phyloP scores from a whole-genome alignment of 2,113 vertebrate species.

The Sorex fumeus region DNA sequence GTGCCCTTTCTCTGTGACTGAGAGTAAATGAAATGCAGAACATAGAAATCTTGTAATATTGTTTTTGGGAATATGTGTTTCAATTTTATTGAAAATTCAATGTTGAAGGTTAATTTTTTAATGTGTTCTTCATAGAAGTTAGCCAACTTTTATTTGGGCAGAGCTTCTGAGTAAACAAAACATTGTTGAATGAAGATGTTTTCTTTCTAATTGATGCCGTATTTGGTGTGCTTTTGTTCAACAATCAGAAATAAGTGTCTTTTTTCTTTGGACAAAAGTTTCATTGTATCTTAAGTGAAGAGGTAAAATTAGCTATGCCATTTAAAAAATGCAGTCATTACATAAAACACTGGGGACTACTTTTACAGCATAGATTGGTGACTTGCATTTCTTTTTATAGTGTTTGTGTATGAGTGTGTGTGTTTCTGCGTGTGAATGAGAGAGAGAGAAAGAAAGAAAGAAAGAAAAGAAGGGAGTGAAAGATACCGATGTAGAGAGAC shows the following conservation, averaged over 20 bases:
- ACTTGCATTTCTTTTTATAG: constrained; percentile 14
- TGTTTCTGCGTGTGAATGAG: background rate
- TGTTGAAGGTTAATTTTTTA: background rate
- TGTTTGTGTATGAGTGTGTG: background rate
- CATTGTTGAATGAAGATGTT: background rate
- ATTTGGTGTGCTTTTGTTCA: background rate
- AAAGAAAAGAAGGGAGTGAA: too few relatives aligned
- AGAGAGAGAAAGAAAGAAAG: too few relatives aligned
- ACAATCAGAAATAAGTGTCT: background rate
- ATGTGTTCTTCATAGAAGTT: background rate
- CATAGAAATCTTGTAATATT: background rate
- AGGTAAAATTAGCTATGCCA: background rate
- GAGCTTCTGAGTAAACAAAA: background rate
- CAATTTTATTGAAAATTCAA: constrained; percentile 22
- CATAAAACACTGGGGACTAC: background rate
- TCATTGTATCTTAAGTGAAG: background rate
- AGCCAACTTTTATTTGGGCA: constrained; percentile 30
- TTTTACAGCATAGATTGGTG: background rate
- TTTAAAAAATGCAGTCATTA: background rate
- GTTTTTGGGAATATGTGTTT: background rate
- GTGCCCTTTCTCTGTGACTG: background rate
- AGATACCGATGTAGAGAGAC: too few relatives aligned
- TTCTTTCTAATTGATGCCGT: constrained; percentile 17
- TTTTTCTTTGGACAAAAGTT: background rate
- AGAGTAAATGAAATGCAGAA: background rate